phyloP scores from a whole-genome alignment of 2,888 invertebrate species.

The Scaptomyza caliginosa region DNA sequence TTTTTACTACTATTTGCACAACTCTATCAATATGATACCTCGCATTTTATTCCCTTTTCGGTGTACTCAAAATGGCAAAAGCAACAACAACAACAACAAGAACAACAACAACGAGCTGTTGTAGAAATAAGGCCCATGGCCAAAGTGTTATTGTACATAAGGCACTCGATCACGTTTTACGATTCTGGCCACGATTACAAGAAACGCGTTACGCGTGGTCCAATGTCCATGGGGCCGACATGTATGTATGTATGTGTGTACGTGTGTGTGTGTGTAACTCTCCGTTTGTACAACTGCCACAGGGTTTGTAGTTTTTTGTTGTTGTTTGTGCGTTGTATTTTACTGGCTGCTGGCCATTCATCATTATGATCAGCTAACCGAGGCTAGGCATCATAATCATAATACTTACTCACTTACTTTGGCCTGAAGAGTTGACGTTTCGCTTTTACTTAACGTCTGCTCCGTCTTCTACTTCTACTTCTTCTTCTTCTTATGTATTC shows the following conservation, averaged over 20 bases:
- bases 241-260: slow-evolving; percentile 1
- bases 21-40: slow-evolving; percentile 23
- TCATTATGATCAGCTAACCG: slow-evolving; percentile 63
- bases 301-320: slow-evolving; percentile 29
- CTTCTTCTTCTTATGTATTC: slow-evolving; percentile 22
- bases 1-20: slow-evolving; percentile 1
- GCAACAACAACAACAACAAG: slow-evolving; percentile 39
- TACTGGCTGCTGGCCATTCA: slow-evolving; percentile 59
- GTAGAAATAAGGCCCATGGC: slow-evolving; percentile 46
- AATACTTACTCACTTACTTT: slow-evolving; percentile 24
- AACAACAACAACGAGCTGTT: slow-evolving; percentile 27
- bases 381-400: slow-evolving; percentile 67
- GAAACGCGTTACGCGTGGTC: slow-evolving; percentile 72
- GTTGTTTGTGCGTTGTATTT: slow-evolving; percentile 11
- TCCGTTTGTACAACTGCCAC: slow-evolving; percentile 65
- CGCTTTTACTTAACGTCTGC: slow-evolving; percentile 57
- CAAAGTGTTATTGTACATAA: slow-evolving; percentile 66
- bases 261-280: slow-evolving; percentile 38
- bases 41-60: slow-evolving; percentile 1
- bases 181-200: slow-evolving; percentile 75
- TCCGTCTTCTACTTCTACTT: slow-evolving; percentile 13
- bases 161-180: slow-evolving; percentile 78
- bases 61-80: slow-evolving; percentile 43
- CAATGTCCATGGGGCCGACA: slow-evolving; percentile 60
- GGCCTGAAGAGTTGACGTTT: slow-evolving; percentile 45